Evolutionary conservation across 2,113 vertebrate genomes (phyloP).

Genomic region (Macrotis lagotis): DNA sequence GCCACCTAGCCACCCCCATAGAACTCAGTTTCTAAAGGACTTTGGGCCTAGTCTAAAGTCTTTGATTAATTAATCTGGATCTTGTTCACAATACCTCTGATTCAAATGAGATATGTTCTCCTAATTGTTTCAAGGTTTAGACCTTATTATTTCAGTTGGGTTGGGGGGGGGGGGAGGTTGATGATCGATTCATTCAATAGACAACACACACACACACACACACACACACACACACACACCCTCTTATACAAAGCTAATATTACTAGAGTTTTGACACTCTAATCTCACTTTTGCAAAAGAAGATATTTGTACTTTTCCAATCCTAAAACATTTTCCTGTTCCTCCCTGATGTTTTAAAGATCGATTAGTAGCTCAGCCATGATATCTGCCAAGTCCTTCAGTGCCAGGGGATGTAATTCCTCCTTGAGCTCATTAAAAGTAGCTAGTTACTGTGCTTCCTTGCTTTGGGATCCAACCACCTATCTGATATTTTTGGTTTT

Average conservation of each 20-base stretch:
- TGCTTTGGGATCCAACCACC: neutral
- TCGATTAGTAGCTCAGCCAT: neutral
- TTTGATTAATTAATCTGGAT: neutral
- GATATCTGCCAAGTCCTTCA: neutral
- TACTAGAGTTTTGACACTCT: neutral
- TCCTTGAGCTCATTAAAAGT: neutral
- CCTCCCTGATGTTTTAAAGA: neutral
- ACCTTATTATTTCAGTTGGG: neutral
- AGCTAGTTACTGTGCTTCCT: neutral
- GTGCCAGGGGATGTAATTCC: neutral
- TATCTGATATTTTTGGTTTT: neutral
- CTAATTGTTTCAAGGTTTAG: neutral
- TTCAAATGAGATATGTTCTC: neutral
- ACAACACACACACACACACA: too few relatives aligned
- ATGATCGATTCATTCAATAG: neutral
- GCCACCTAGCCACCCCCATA: too few relatives aligned
- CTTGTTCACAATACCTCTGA: neutral
- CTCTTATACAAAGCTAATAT: neutral
- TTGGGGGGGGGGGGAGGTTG: neutral
- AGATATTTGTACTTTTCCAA: neutral
- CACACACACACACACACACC: neutral
- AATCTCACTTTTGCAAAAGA: neutral
- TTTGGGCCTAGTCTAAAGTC: neutral
- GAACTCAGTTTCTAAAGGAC: neutral
- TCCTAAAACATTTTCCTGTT: neutral